These are phyloP conservation scores for Operophtera brumata DNA, from an alignment of 2,888 invertebrate species.

Conservation along the genomic window DNA sequence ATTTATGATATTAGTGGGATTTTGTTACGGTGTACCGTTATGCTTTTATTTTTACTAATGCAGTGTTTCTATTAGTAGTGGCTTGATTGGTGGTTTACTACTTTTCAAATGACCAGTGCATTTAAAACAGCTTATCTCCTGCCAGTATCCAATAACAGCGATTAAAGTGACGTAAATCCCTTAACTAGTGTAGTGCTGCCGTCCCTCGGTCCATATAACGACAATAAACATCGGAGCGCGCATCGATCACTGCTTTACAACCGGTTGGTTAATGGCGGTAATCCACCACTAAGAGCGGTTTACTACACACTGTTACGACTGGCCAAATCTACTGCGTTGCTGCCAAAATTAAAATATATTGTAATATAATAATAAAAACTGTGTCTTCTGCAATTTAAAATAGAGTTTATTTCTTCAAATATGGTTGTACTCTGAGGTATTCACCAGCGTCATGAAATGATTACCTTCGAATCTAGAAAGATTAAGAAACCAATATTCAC, in stretches of 20 bases:
- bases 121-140: constrained; percentile 10
- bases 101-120: not conserved
- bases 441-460: too few species aligned
- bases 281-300: constrained; percentile 70
- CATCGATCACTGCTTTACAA: constrained; percentile 74
- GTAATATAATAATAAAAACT: not conserved
- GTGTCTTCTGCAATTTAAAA: too few species aligned
- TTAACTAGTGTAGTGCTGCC: constrained; percentile 6
- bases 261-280: constrained; percentile 71
- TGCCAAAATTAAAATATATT: constrained; percentile 36
- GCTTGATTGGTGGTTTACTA: too few species aligned
- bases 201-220: constrained; percentile 47
- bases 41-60: too few species aligned
- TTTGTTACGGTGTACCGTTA: too few species aligned
- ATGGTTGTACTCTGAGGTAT: too few species aligned
- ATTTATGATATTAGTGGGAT: too few species aligned
- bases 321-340: constrained; percentile 47
- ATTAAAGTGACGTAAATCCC: constrained; percentile 22
- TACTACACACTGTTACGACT: constrained; percentile 62
- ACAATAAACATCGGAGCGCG: constrained; percentile 60
- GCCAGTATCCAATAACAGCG: constrained; percentile 11
- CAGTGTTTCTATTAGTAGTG: too few species aligned
- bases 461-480: too few species aligned
- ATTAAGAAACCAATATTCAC: too few species aligned
- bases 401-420: too few species aligned